Conservation (phyloP, 2,797 vertebrate genomes). For the Rhinophrynus dorsalis region DNA sequence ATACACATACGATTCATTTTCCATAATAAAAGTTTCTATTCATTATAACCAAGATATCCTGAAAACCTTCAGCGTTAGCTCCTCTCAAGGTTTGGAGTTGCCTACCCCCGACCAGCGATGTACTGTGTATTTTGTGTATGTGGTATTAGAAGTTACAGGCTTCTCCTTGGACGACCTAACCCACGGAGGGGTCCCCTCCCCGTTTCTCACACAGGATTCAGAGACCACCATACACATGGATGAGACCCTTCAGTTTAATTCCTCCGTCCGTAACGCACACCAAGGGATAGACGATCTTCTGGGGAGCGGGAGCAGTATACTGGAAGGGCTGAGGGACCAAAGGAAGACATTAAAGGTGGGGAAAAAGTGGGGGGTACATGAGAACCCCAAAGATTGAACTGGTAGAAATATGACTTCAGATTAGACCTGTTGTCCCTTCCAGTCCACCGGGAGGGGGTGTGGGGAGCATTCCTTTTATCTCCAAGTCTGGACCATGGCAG, state of each 20-base stretch:
- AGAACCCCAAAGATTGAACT: not conserved
- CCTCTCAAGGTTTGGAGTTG: too few relatives aligned
- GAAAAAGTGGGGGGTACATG: constrained; percentile 11
- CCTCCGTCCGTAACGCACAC: constrained; percentile 88
- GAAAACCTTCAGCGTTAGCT: too few relatives aligned
- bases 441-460: too few relatives aligned
- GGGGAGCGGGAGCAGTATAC: constrained; percentile 88
- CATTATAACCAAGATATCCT: too few relatives aligned
- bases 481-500: too few relatives aligned
- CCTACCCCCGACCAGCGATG: too few relatives aligned
- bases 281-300: constrained; percentile 91
- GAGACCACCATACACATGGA: constrained; percentile 97
- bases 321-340: constrained; percentile 90
- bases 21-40: too few relatives aligned
- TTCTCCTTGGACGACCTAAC: not conserved
- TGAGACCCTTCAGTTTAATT: constrained; percentile 90
- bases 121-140: too few relatives aligned
- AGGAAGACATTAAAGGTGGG: constrained; percentile 90
- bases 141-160: not conserved
- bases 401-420: too few relatives aligned
- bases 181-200: constrained; percentile 27
- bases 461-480: too few relatives aligned
- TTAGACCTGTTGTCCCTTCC: too few relatives aligned
- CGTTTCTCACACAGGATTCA: constrained; percentile 80
- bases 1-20: too few relatives aligned